These are phyloP conservation scores for Globodera rostochiensis DNA, from an alignment of 1,140 invertebrate species.

Conservation along the genomic window DNA sequence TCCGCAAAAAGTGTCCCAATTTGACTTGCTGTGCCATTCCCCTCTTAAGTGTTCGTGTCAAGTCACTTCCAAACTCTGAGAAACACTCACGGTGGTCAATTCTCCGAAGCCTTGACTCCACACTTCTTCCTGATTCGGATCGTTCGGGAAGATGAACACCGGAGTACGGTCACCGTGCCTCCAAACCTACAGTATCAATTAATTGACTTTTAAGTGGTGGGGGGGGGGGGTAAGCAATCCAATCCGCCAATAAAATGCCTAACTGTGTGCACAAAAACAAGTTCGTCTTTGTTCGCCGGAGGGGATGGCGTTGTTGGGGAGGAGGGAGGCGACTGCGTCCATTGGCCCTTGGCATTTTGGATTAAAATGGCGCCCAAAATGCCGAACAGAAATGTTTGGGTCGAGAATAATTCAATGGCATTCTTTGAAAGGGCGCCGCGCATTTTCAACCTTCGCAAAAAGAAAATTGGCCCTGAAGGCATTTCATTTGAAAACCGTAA, in stretches of 20 bases:
- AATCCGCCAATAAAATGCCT: neutral
- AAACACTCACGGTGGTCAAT: constrained; percentile 20
- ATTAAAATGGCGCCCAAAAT: neutral
- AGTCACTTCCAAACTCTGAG: neutral
- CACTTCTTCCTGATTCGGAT: constrained; percentile 16
- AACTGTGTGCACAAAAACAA: constrained; percentile 35
- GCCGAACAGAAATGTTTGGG: neutral
- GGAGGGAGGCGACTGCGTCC: neutral
- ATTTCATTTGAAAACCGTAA: no score
- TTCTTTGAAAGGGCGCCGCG: no score
- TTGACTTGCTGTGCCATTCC: constrained; percentile 31
- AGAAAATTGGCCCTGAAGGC: no score
- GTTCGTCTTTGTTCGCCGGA: constrained; percentile 4
- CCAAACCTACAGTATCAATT: constrained; percentile 24
- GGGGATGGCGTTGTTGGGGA: neutral
- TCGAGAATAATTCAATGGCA: neutral
- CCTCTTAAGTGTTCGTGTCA: neutral
- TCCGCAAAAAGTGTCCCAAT: constrained; percentile 81
- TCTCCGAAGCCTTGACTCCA: constrained; percentile 25
- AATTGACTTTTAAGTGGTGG: neutral
- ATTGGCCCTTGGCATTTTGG: neutral
- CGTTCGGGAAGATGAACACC: constrained; percentile 21
- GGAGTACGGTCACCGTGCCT: constrained; percentile 31
- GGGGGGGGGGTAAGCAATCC: no score
- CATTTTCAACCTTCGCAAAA: no score